These are phyloP conservation scores for Spatula versicolor DNA, from an alignment of 2,797 vertebrate genomes.

Conservation along the genomic window DNA sequence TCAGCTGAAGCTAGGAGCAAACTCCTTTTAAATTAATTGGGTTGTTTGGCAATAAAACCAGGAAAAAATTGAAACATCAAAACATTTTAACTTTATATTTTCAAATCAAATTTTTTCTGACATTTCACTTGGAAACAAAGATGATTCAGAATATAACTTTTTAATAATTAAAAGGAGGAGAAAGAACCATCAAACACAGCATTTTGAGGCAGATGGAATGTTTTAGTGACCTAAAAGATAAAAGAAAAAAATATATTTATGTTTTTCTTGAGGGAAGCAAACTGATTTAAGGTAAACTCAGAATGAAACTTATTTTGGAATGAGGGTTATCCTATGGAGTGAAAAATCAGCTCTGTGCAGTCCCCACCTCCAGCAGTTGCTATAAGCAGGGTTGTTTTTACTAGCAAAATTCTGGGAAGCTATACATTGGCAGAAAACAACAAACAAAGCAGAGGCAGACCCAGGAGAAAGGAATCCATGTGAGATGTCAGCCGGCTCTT, in stretches of 20 bases:
- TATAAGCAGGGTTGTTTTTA: not conserved
- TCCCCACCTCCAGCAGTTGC: fast-evolving
- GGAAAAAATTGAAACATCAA: not conserved
- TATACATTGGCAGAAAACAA: not conserved
- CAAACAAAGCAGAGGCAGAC: not conserved
- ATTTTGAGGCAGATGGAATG: not conserved
- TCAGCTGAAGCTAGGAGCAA: not conserved
- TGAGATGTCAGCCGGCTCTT: not conserved
- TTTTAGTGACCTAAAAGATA: not conserved
- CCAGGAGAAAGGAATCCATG: not conserved
- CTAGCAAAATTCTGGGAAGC: not conserved
- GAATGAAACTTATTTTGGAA: not conserved
- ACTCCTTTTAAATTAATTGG: not conserved
- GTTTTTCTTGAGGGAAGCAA: not conserved
- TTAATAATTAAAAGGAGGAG: constrained; percentile 23
- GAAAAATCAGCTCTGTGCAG: not conserved
- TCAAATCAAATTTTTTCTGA: not conserved
- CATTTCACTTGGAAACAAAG: constrained; percentile 11
- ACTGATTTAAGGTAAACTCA: not conserved
- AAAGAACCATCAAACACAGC: not conserved
- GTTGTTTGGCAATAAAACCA: not conserved
- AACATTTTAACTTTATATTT: not conserved
- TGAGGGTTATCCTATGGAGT: not conserved
- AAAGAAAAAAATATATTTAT: not conserved
- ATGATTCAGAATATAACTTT: not conserved